Conservation (phyloP, 2,797 vertebrate species). For the Kryptolebias ocellatus region DNA sequence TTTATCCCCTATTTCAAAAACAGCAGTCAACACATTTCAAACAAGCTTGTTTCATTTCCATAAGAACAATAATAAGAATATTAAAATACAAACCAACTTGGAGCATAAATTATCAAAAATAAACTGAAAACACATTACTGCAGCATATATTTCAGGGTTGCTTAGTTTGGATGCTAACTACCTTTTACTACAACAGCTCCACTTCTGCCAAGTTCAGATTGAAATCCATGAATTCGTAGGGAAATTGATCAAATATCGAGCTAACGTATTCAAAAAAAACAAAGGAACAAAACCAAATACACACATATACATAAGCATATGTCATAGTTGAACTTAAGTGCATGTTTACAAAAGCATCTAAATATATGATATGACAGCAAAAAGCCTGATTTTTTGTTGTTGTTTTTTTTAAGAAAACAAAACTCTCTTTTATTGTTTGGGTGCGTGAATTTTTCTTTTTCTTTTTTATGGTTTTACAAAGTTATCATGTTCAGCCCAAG, state of each 20-base stretch:
- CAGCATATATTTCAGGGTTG: conserved; percentile 98
- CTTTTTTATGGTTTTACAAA: conserved; percentile 60
- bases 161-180: conserved; percentile 88
- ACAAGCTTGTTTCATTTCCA: conserved; percentile 90
- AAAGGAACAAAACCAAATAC: conserved; percentile 70
- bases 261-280: conserved; percentile 52
- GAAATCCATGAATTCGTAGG: conserved; percentile 63
- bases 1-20: conserved; percentile 95
- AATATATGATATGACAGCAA: conserved; percentile 81
- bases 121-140: conserved; percentile 91
- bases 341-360: conserved; percentile 80
- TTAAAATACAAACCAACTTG: conserved; percentile 89
- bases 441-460: conserved; percentile 50
- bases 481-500: conserved; percentile 37
- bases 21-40: conserved; percentile 99
- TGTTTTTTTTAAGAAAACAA: neutral
- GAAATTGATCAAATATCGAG: conserved; percentile 68
- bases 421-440: conserved; percentile 44
- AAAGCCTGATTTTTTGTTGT: conserved; percentile 52
- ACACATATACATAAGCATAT: conserved; percentile 75
- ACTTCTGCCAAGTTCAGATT: conserved; percentile 78
- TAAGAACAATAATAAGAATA: conserved; percentile 82
- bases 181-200: conserved; percentile 84
- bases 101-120: conserved; percentile 90
- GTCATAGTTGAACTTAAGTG: conserved; percentile 78